phyloP scores from a whole-genome alignment of 2,797 vertebrate genomes.

The Glyptemys insculpta region DNA sequence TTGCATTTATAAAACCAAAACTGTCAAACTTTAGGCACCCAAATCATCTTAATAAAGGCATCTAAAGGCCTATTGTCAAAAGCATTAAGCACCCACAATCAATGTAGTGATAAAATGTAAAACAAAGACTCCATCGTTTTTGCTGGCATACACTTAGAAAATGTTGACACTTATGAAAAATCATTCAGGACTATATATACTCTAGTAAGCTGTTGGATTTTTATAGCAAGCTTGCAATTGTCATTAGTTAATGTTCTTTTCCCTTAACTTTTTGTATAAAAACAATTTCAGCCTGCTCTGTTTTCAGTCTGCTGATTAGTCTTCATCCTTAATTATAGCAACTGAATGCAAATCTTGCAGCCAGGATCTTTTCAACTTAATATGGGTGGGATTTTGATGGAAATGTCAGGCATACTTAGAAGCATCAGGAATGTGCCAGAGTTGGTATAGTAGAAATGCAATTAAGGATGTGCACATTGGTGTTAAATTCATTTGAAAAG shows the following conservation, averaged over 20 bases:
- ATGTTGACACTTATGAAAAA: not conserved
- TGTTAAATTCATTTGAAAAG: not conserved
- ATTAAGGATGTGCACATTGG: not conserved
- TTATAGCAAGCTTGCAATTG: not conserved
- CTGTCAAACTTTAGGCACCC: not conserved
- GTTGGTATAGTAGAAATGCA: not conserved
- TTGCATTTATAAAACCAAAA: not conserved
- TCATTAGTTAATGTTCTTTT: not conserved
- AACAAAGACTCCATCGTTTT: not conserved
- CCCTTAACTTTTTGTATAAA: not conserved
- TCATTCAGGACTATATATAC: not conserved
- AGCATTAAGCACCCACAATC: not conserved
- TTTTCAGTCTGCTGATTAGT: not conserved
- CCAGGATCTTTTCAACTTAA: not conserved
- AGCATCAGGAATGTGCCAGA: not conserved
- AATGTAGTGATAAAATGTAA: not conserved
- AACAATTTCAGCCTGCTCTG: not conserved
- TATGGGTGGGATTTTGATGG: not conserved
- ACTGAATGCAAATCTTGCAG: not conserved
- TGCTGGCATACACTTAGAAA: not conserved
- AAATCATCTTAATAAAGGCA: not conserved
- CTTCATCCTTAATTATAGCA: not conserved
- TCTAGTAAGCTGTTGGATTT: not conserved
- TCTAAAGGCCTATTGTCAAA: not conserved
- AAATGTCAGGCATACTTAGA: not conserved